Percentiles rank a stretch among this genome's conserved stretches.
These are phyloP conservation scores for Dendroctonus valens DNA, from an alignment of 1,140 invertebrate species.

Conservation along the genomic window DNA sequence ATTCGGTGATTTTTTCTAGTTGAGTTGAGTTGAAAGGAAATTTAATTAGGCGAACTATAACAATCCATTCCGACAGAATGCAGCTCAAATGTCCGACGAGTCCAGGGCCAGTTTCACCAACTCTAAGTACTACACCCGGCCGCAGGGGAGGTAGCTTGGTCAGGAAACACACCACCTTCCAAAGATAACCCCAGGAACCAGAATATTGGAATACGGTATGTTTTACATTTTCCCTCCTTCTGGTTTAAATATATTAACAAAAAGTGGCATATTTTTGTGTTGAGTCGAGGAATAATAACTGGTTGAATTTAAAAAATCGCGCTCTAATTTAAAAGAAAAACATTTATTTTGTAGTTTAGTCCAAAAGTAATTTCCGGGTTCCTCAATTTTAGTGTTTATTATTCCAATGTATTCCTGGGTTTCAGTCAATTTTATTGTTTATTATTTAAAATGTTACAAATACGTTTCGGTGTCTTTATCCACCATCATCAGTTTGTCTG, in stretches of 20 bases:
- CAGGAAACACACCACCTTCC: conserved; percentile 39
- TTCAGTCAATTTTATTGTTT: too few species aligned
- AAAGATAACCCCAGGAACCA: conserved; percentile 32
- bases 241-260: too few species aligned
- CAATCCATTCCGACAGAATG: conserved; percentile 8
- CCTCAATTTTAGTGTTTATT: too few species aligned
- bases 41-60: conserved; percentile 3
- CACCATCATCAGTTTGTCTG: too few species aligned
- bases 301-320: too few species aligned
- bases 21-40: neutral
- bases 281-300: too few species aligned
- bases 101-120: conserved; percentile 14
- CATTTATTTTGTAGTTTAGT: conserved; percentile 19
- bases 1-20: conserved; percentile 1
- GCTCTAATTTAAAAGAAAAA: neutral
- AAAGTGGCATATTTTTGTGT: too few species aligned
- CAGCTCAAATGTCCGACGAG: conserved; percentile 8
- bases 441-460: too few species aligned
- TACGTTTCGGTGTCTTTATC: too few species aligned
- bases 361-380: too few species aligned
- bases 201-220: conserved; percentile 23
- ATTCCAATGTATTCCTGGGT: too few species aligned
- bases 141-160: conserved; percentile 35
- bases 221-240: too few species aligned
- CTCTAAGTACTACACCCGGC: conserved; percentile 20